These are phyloP conservation scores for Cheilosia soror DNA, from an alignment of 2,888 invertebrate genomes.

Conservation along the genomic window DNA sequence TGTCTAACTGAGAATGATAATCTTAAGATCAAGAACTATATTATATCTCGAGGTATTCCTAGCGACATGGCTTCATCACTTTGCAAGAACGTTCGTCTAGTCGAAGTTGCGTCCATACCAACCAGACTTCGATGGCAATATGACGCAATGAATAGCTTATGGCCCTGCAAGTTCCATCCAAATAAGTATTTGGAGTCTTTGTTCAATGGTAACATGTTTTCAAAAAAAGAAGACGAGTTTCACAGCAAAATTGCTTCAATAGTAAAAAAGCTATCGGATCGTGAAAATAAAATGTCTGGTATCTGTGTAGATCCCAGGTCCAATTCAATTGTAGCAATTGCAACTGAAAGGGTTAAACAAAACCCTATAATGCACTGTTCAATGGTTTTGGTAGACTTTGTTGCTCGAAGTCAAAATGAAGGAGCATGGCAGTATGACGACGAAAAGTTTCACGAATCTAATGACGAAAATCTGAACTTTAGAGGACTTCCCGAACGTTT, in stretches of 20 bases:
- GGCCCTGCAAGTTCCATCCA: constrained; percentile 95
- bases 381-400: constrained; percentile 93
- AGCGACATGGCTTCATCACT: constrained; percentile 76
- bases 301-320: constrained; percentile 90
- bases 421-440: constrained; percentile 87
- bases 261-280: constrained; percentile 79
- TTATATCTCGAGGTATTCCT: constrained; percentile 26
- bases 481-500: constrained; percentile 84
- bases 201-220: constrained; percentile 87
- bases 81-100: constrained; percentile 83
- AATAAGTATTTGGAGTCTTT: constrained; percentile 89
- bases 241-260: constrained; percentile 87
- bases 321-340: constrained; percentile 88
- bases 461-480: constrained; percentile 79
- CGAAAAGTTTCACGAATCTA: constrained; percentile 77
- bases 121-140: constrained; percentile 89
- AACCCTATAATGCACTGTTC: constrained; percentile 93
- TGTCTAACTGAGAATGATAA: neutral
- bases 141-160: constrained; percentile 85
- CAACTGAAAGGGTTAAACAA: constrained; percentile 83
- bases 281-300: constrained; percentile 84
- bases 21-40: neutral
- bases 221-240: constrained; percentile 83
- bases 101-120: constrained; percentile 86
- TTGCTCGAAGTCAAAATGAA: constrained; percentile 90